These are phyloP conservation scores for Habroteleia sp. DNA, from an alignment of 2,888 invertebrate genomes.

Conservation along the genomic window DNA sequence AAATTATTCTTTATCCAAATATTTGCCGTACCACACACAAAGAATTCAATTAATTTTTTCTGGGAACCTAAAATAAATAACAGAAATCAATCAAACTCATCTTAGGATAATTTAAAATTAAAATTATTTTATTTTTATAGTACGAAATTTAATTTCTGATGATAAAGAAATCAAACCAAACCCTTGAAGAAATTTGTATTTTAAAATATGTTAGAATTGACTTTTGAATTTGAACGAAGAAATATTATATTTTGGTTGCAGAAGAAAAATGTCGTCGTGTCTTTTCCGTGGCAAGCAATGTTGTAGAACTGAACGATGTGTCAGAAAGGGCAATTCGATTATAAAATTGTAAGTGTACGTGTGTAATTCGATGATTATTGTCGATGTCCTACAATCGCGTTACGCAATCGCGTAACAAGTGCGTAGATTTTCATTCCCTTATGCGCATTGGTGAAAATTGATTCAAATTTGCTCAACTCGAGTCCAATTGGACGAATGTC, in stretches of 20 bases:
- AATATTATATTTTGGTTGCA: too few relatives aligned
- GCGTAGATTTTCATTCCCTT: slow-evolving; percentile 26
- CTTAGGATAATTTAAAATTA: too few relatives aligned
- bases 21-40: background rate
- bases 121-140: too few relatives aligned
- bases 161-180: too few relatives aligned
- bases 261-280: too few relatives aligned
- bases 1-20: background rate
- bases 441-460: slow-evolving; percentile 15
- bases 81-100: too few relatives aligned
- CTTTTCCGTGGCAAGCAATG: slow-evolving; percentile 5
- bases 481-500: slow-evolving; percentile 10
- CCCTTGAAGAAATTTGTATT: too few relatives aligned
- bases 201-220: too few relatives aligned
- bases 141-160: too few relatives aligned
- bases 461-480: slow-evolving; percentile 17
- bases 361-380: slow-evolving; percentile 73
- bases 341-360: slow-evolving; percentile 62
- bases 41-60: too few relatives aligned
- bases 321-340: slow-evolving; percentile 44
- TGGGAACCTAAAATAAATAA: background rate
- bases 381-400: slow-evolving; percentile 66
- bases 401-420: slow-evolving; percentile 38
- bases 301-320: slow-evolving; percentile 7
- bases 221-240: too few relatives aligned